Base-by-base conservation (phyloP, 1,140 invertebrate species). In the Amyelois transitella region DNA sequence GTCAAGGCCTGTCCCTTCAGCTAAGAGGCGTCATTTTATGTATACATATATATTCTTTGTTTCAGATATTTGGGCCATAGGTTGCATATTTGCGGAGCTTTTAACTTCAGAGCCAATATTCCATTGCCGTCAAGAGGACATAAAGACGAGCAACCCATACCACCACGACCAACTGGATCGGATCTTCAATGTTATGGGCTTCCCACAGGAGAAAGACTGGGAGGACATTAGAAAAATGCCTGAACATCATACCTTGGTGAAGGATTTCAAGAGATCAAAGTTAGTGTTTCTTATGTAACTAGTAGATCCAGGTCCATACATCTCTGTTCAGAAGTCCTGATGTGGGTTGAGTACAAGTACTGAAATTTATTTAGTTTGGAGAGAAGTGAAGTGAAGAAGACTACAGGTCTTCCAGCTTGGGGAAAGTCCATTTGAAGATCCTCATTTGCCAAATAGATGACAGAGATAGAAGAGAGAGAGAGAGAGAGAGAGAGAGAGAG, bases 101-200 rank as follows among this genome's bases (percentile, higher is more conserved):
- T 88, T 99, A 54, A 98, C 97, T 6, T 99, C 97, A 0, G 99
- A 99, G 89, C 99, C 99, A 18, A 99, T 99, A 81, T 99, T 99
- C 85, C 98, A 99, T 81, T 99, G 99, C 90, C 93, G 98, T 43
- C 98, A 99, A 91, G 99, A 99, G 89, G 98, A 99, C 82, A 99
- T 99, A 56, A 99, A 99, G 89, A 99, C 98, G 6, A 98, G 96
- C 75, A 99, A 99, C 92, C 99, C 99, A 5, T 99, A 99, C 87
- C 99, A 99, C 89, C 98, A 99, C 79, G 99, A 99, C 89, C 99
- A 99, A 82, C 89, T 99, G 49, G 98, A 99, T 89, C 92, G 98
- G 79, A 99, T 99, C 89, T 99, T 99, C 86, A 98, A 98, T 90
- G 98, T 99, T 0, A 99, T 99, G 98, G 99, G 99, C 19, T 99